Conservation (phyloP, 2,888 invertebrate genomes). For the Archaeoteleia sp. region DNA sequence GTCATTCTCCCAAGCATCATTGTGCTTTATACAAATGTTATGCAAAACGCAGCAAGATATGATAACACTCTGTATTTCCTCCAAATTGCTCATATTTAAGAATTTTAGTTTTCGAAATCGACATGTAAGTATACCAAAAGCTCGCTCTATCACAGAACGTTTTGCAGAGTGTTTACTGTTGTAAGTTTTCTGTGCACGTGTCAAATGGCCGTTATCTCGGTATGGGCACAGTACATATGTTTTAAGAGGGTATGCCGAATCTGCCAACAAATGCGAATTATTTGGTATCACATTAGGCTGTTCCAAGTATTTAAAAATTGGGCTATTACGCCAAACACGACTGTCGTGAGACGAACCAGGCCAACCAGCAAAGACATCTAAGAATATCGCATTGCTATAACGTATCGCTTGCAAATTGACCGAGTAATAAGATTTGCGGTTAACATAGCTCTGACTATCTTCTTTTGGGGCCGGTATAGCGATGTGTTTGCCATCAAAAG, state of each 20-base stretch:
- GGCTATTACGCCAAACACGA: slow-evolving; percentile 28
- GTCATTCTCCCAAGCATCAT: slow-evolving; percentile 14
- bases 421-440: slow-evolving; percentile 29
- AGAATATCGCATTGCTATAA: slow-evolving; percentile 8
- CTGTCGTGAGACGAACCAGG: slow-evolving; percentile 20
- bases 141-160: slow-evolving; percentile 14
- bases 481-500: slow-evolving; percentile 26
- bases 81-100: slow-evolving; percentile 9
- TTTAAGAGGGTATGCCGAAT: slow-evolving; percentile 20
- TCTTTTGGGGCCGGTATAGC: slow-evolving; percentile 23
- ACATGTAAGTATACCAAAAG: slow-evolving; percentile 7
- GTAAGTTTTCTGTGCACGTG: slow-evolving; percentile 4
- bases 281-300: slow-evolving; percentile 2
- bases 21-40: slow-evolving; percentile 13
- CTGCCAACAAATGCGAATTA: slow-evolving; percentile 19
- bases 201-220: slow-evolving; percentile 21
- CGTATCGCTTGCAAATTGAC: slow-evolving; percentile 34
- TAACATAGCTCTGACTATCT: slow-evolving; percentile 33
- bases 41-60: slow-evolving; percentile 17
- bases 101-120: slow-evolving; percentile 21
- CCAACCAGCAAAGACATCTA: slow-evolving; percentile 18
- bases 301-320: slow-evolving; percentile 6
- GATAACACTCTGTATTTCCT: slow-evolving; percentile 15
- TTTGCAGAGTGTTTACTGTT: slow-evolving; percentile 16
- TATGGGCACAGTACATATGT: slow-evolving; percentile 18